Evolutionary conservation across 2,888 invertebrate genomes (phyloP).

Genomic region (Apodemia zela): DNA sequence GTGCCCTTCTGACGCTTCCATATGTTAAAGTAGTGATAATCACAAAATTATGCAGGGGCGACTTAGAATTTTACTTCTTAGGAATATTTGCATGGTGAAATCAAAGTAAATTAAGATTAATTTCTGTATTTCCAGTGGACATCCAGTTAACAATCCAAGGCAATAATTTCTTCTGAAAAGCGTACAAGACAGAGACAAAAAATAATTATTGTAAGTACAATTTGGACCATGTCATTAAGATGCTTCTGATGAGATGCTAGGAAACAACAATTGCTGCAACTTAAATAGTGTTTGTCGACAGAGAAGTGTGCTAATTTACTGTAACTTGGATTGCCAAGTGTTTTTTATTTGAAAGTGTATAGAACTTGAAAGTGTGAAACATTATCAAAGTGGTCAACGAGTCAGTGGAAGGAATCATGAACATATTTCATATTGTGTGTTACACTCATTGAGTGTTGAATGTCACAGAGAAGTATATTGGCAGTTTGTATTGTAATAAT

Average conservation of each 20-base stretch:
- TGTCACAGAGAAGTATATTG: background rate
- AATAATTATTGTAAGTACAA: background rate
- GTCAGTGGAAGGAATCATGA: no score
- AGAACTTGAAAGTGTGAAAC: background rate
- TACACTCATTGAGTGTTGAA: background rate
- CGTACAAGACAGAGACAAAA: no score
- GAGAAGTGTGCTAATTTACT: background rate
- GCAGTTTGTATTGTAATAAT: background rate
- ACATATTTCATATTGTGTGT: no score
- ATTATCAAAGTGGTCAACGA: background rate
- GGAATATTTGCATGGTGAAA: no score
- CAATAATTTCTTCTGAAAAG: no score
- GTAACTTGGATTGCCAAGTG: background rate
- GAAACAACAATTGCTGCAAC: background rate
- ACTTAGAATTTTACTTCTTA: no score
- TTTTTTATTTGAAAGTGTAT: background rate
- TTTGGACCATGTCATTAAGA: background rate
- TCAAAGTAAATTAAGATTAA: no score
- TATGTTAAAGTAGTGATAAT: no score
- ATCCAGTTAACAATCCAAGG: no score
- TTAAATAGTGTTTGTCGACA: background rate
- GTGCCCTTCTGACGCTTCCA: no score
- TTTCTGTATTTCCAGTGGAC: no score
- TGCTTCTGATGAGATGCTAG: background rate
- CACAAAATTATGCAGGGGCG: no score